These are phyloP conservation scores for Perca fluviatilis DNA, from an alignment of 2,113 vertebrate species.

Conservation along the genomic window DNA sequence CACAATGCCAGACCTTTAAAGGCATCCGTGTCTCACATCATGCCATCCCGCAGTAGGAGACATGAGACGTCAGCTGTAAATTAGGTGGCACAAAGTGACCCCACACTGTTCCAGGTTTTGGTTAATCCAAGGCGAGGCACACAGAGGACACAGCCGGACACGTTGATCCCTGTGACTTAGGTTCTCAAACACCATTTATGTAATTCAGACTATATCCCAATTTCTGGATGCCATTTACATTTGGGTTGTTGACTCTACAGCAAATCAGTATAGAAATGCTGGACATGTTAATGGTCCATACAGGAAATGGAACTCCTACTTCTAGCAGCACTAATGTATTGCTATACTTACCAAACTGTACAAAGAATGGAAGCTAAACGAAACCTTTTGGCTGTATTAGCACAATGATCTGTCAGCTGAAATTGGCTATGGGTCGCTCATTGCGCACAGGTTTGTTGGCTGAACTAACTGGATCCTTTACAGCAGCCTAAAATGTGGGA, in stretches of 20 bases:
- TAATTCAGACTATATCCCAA: slow-evolving; percentile 48
- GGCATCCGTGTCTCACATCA: slow-evolving; percentile 60
- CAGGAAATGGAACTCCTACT: slow-evolving; percentile 21
- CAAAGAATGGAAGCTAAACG: background rate
- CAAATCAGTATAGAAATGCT: slow-evolving; percentile 45
- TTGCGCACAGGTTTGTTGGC: background rate
- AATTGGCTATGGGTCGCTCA: background rate
- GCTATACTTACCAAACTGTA: background rate
- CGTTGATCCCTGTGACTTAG: slow-evolving; percentile 59
- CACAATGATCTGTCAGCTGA: background rate
- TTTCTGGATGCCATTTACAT: slow-evolving; percentile 30
- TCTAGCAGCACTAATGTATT: background rate
- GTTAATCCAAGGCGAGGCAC: slow-evolving; percentile 63
- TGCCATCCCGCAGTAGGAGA: slow-evolving; percentile 66
- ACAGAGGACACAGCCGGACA: slow-evolving; percentile 64
- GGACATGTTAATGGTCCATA: slow-evolving; percentile 22
- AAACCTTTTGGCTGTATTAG: background rate
- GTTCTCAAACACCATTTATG: slow-evolving; percentile 60
- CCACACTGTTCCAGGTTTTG: slow-evolving; percentile 65
- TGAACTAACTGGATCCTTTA: too few relatives aligned
- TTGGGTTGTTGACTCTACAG: slow-evolving; percentile 4
- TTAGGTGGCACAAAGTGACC: slow-evolving; percentile 70
- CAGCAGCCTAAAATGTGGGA: background rate
- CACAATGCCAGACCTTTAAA: slow-evolving; percentile 46
- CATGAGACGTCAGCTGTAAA: slow-evolving; percentile 75